Evolutionary conservation across 92 coral and sea anemone genomes (phyloP), one percentile per base, ranked within the genome.

Genomic region (Heteractis magnifica): DNA sequence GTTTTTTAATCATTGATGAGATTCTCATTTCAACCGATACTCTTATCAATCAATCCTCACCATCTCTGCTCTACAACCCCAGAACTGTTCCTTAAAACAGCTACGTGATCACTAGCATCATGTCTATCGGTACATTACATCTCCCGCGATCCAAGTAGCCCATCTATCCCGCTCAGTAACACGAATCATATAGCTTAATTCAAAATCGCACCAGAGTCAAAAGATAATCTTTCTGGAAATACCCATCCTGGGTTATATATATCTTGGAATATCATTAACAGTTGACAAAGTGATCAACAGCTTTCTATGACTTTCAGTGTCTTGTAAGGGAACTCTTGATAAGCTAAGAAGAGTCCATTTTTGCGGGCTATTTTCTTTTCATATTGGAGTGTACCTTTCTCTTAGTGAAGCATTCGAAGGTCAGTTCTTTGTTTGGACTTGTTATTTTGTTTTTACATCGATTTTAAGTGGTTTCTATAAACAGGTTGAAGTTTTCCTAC

Each of bases 91-190:
- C 5, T 19, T 9, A 64, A 64, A 64, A 18, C 71, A 16, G 71
- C 71, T 64, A 18, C 23, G 71, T 19, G 11, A n/a, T 19, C 41
- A 64, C 71, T 64, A 64, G 71, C 71, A 16, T 64, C 26, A 20
- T 64, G 8, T 64, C 71, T 8, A 64, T 64, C 71, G 6, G 6
- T 64, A 64, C 20, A 16, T 15, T 16, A 15, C 16, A 56, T 64
- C 71, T 64, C n/a, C 71, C 41, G 3, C 71, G 21, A 64, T 64
- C 71, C 71, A 64, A 64, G 23, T 64, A 64, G n/a, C 71, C 71
- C 20, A 64, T 18, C 71, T 64, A 64, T 18, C n/a, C 20, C 20
- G 15, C 64, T 58, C 64, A 4, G n/a, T 3, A 12, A 58, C 13
- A 13, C 16, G 64, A 34, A 34, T 34, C 44, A 34, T 58, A n/a